Conservation (phyloP, 2,888 invertebrate genomes). For the Drosophila percnosoma region DNA sequence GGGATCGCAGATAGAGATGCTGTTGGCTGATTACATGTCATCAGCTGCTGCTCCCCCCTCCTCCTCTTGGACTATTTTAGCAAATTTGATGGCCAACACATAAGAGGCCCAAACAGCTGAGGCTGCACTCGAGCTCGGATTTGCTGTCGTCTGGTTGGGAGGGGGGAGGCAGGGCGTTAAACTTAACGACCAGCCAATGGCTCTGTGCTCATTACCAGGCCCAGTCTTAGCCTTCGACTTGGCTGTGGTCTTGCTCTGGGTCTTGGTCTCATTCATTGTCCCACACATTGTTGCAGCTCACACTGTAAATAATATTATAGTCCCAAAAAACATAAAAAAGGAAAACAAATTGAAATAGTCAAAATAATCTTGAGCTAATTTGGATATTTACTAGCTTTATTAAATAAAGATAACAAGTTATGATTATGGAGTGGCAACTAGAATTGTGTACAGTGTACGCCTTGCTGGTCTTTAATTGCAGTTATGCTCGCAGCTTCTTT, state of each 20-base stretch:
- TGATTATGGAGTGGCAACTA: neutral
- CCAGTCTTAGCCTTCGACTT: slow-evolving; percentile 9
- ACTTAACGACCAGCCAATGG: slow-evolving; percentile 59
- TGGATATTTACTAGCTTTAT: neutral
- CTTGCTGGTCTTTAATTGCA: slow-evolving; percentile 52
- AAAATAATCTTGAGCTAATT: neutral
- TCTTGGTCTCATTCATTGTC: slow-evolving; percentile 9
- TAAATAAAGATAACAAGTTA: too few relatives aligned
- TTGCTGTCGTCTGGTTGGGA: slow-evolving; percentile 23
- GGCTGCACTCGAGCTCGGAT: slow-evolving; percentile 36
- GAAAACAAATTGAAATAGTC: neutral
- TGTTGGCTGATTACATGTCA: slow-evolving; percentile 10
- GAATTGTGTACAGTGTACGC: neutral
- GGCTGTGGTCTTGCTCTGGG: slow-evolving; percentile 3
- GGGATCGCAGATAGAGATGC: neutral
- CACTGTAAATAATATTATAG: neutral
- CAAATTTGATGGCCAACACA: slow-evolving; percentile 61
- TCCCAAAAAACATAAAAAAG: neutral
- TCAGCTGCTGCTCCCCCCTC: slow-evolving; percentile 3
- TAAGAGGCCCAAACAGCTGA: slow-evolving; percentile 48
- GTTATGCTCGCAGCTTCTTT: slow-evolving; percentile 34
- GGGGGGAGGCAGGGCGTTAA: slow-evolving; percentile 33
- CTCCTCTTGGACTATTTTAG: slow-evolving; percentile 50
- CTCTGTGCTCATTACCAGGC: slow-evolving; percentile 42
- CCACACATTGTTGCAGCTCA: slow-evolving; percentile 10